phyloP scores from a whole-genome alignment of 2,888 invertebrate species.

The Hedya salicella region DNA sequence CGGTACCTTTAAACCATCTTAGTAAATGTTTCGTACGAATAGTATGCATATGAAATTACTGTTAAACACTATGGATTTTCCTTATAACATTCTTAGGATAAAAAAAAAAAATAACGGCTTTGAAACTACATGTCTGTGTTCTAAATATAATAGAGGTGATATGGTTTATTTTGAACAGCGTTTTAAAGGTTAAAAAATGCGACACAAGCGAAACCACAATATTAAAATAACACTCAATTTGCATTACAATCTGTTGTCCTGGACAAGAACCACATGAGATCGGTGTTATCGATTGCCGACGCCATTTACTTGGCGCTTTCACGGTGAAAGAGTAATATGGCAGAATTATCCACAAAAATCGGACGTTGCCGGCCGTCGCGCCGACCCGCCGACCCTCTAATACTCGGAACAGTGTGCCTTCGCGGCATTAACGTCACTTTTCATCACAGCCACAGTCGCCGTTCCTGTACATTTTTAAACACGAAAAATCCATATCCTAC shows the following conservation, averaged over 20 bases:
- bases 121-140: too few species aligned
- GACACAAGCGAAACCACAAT: background rate
- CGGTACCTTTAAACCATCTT: too few species aligned
- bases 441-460: conserved; percentile 36
- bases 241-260: conserved; percentile 15
- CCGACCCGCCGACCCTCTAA: background rate
- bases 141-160: too few species aligned
- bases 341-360: background rate
- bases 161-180: too few species aligned
- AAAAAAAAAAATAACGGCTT: too few species aligned
- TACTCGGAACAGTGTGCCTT: conserved; percentile 42
- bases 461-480: conserved; percentile 44
- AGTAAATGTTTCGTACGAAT: too few species aligned
- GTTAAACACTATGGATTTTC: too few species aligned
- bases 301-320: conserved; percentile 61
- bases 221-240: background rate
- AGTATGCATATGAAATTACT: too few species aligned
- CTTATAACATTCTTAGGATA: too few species aligned
- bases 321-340: conserved; percentile 52
- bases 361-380: background rate
- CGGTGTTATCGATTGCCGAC: conserved; percentile 66
- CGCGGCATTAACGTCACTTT: conserved; percentile 45
- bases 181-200: background rate
- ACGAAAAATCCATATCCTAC: conserved; percentile 24
- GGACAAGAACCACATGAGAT: conserved; percentile 58